Evolutionary conservation across 2,797 vertebrate species (phyloP).

Genomic region (Xiphorhynchus erythropygius): DNA sequence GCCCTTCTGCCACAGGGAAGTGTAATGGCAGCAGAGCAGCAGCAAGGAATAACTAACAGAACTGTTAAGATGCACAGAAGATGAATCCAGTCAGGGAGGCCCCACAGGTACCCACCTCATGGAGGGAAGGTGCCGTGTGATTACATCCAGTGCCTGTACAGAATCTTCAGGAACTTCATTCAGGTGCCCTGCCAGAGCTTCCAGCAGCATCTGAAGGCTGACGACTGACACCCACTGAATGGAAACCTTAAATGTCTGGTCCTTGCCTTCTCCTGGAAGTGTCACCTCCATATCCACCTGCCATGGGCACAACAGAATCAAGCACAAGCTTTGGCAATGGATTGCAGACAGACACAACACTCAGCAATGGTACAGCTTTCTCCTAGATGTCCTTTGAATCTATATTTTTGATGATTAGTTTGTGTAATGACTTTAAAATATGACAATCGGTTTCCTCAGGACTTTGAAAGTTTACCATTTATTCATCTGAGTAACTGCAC

Average conservation of each 20-base stretch:
- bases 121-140: slow-evolving; percentile 96
- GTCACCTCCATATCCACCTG: slow-evolving; percentile 99
- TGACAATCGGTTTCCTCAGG: background rate
- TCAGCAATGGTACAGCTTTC: background rate
- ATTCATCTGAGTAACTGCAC: background rate
- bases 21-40: background rate
- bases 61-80: background rate
- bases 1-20: background rate
- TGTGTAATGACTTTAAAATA: background rate
- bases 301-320: background rate
- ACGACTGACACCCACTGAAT: slow-evolving; percentile 99
- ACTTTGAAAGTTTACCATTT: slow-evolving; percentile 8
- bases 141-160: slow-evolving; percentile 96
- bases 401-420: background rate
- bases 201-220: slow-evolving; percentile 94
- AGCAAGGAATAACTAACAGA: background rate
- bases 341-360: background rate
- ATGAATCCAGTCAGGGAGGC: background rate
- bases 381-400: background rate
- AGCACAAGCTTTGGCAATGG: background rate
- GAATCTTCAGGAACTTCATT: slow-evolving; percentile 98
- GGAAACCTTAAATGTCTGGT: slow-evolving; percentile 98
- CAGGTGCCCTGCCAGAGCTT: slow-evolving; percentile 93
- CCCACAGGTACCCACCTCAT: slow-evolving; percentile 85
- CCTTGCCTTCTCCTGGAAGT: slow-evolving; percentile 95